Evolutionary conservation across 2,113 vertebrate genomes (phyloP).

Genomic region (Siniperca knerii): DNA sequence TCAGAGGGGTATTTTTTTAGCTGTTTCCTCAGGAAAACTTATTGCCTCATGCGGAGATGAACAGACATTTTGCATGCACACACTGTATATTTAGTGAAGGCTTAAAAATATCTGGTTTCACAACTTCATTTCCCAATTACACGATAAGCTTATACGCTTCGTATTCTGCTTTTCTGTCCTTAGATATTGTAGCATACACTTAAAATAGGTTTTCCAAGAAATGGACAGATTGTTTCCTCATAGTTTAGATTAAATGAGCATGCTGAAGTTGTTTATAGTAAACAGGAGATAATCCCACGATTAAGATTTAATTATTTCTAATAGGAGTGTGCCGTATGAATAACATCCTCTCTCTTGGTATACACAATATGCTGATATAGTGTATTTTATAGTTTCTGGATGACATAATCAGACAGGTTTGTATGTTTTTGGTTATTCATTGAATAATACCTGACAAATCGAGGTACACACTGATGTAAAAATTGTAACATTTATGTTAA

Average conservation of each 20-base stretch:
- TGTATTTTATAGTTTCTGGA: too few relatives aligned
- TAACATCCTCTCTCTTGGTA: background rate
- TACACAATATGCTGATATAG: background rate
- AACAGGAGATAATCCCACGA: background rate
- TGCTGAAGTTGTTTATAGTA: background rate
- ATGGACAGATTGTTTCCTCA: background rate
- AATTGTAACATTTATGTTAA: too few relatives aligned
- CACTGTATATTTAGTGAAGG: background rate
- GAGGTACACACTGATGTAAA: background rate
- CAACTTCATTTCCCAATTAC: background rate
- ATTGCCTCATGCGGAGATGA: slow-evolving; percentile 26
- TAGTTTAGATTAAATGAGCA: background rate
- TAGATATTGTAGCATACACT: too few relatives aligned
- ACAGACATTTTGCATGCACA: slow-evolving; percentile 25
- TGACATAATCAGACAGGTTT: background rate
- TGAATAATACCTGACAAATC: background rate
- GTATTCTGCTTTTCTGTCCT: background rate
- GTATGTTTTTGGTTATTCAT: background rate
- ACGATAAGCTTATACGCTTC: background rate
- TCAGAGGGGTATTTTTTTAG: background rate
- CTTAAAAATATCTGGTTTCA: background rate
- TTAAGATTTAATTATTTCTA: background rate
- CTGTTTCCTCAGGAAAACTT: slow-evolving; percentile 10
- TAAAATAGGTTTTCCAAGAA: background rate
- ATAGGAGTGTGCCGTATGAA: background rate